Conservation (phyloP, 2,113 vertebrate species). For the Corapipo altera region DNA sequence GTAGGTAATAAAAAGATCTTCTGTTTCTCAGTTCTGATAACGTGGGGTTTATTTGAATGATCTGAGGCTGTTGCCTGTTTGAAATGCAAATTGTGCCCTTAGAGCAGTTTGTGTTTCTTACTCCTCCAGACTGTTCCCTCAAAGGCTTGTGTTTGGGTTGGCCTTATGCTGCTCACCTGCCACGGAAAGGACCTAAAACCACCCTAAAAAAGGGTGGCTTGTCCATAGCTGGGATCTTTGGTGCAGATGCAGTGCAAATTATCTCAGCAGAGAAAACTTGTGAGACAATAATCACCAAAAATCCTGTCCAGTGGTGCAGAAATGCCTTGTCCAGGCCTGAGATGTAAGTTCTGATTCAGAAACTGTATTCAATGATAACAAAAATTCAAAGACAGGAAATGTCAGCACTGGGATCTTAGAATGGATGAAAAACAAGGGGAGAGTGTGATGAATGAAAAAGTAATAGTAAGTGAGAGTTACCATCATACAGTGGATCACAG, state of each 20-base stretch:
- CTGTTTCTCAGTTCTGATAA: conserved; percentile 42
- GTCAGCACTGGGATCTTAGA: background rate
- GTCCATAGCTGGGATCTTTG: background rate
- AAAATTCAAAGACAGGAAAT: background rate
- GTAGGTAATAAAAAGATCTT: conserved; percentile 13
- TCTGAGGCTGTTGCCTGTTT: conserved; percentile 52
- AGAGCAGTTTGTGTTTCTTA: conserved; percentile 29
- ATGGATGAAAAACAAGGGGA: conserved; percentile 9
- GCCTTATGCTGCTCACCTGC: conserved; percentile 3
- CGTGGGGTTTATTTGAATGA: conserved; percentile 21
- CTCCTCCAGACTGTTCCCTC: conserved; percentile 24
- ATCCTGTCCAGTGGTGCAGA: background rate
- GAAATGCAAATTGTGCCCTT: conserved; percentile 62
- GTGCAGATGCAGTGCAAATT: background rate
- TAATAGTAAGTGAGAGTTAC: background rate
- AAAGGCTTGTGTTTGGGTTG: background rate
- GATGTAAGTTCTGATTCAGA: background rate
- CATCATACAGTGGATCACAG: conserved; percentile 2
- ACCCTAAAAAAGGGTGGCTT: background rate
- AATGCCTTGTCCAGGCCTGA: background rate
- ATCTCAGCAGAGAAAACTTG: background rate
- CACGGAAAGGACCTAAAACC: background rate
- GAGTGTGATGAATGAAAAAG: conserved; percentile 40
- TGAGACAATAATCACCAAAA: background rate
- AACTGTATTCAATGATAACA: background rate